Percentiles rank a stretch among this genome's conserved stretches.
These are phyloP conservation scores for Pseudomyrmex gracilis DNA, from an alignment of 1,140 invertebrate genomes.

Conservation along the genomic window DNA sequence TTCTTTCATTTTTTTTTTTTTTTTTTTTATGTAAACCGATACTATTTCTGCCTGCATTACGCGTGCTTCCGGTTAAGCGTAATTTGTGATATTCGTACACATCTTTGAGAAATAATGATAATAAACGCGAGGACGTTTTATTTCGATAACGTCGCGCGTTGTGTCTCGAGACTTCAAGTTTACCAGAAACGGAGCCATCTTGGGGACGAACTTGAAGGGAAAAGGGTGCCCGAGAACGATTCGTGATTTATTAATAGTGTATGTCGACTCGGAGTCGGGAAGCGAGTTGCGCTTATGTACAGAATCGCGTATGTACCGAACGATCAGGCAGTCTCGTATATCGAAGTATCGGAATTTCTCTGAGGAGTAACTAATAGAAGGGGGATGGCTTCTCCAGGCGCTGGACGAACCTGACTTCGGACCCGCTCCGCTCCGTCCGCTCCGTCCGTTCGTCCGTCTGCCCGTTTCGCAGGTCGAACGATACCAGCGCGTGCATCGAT, in stretches of 20 bases:
- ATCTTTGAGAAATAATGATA: too few relatives aligned
- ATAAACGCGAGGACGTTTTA: neutral
- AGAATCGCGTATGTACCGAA: conserved; percentile 28
- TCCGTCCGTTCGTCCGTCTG: conserved; percentile 5
- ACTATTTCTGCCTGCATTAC: too few relatives aligned
- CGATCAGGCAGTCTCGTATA: conserved; percentile 24
- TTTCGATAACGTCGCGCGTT: neutral
- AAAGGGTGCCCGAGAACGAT: conserved; percentile 1
- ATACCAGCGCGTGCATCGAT: conserved; percentile 73
- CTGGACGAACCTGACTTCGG: conserved; percentile 16
- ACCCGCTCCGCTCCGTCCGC: conserved; percentile 29
- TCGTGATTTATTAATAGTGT: conserved; percentile 52
- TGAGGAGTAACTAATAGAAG: conserved; percentile 39
- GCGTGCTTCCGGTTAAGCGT: too few relatives aligned
- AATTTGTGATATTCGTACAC: too few relatives aligned
- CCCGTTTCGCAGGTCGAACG: conserved; percentile 61
- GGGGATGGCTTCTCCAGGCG: conserved; percentile 31
- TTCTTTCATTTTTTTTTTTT: neutral
- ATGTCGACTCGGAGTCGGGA: conserved; percentile 5
- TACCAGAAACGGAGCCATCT: neutral
- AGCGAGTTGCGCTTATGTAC: conserved; percentile 18
- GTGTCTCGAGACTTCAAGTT: neutral
- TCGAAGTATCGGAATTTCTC: conserved; percentile 59
- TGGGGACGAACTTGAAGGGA: too few relatives aligned
- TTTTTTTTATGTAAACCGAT: neutral